Evolutionary conservation across 2,113 vertebrate genomes (phyloP).

Genomic region (Calyptommatus sinebrachiatus): DNA sequence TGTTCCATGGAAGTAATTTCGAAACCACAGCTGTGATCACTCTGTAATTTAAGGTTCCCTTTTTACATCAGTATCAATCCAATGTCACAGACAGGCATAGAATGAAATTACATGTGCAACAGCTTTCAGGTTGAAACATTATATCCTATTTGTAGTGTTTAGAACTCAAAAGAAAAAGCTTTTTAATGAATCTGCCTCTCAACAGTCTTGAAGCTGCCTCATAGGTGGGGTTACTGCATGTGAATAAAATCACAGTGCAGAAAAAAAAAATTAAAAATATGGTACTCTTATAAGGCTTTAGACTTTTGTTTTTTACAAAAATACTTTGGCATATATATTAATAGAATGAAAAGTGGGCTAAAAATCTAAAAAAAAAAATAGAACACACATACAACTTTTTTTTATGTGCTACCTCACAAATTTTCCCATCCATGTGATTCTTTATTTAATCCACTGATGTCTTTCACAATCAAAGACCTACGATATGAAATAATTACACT

Average conservation of each 20-base stretch:
- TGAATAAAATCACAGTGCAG: not conserved
- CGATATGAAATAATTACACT: not conserved
- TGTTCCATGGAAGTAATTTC: not conserved
- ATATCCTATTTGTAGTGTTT: too few relatives aligned
- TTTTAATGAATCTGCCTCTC: too few relatives aligned
- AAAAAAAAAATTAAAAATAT: not conserved
- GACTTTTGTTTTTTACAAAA: not conserved
- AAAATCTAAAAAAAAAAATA: not conserved
- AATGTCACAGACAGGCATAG: not conserved
- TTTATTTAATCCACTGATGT: not conserved
- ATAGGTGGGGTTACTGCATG: too few relatives aligned
- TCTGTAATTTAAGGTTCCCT: not conserved
- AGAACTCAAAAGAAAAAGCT: too few relatives aligned
- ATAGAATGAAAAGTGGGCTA: constrained; percentile 25
- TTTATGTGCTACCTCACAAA: not conserved
- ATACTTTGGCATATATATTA: not conserved
- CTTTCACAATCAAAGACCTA: constrained; percentile 13
- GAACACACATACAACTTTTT: not conserved
- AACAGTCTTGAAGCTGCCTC: too few relatives aligned
- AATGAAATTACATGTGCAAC: not conserved
- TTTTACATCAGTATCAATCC: not conserved
- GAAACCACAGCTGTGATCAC: not conserved
- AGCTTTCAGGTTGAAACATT: too few relatives aligned
- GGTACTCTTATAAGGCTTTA: not conserved
- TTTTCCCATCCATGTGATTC: not conserved